Conservation (phyloP, 37 sponge, comb jelly and placozoan genomes). For the Geodia barretti region DNA sequence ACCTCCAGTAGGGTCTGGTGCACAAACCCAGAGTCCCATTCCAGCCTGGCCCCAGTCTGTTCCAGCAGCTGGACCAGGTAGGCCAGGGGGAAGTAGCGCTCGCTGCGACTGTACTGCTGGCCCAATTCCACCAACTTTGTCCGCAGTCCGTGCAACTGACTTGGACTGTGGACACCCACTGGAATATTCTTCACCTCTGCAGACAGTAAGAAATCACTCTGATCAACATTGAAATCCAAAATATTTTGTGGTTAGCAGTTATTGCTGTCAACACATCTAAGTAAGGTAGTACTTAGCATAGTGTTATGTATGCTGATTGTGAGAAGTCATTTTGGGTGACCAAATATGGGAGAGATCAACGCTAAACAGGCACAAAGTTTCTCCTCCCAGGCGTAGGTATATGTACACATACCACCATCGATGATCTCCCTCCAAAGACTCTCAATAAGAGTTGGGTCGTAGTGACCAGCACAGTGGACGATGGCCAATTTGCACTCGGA, state of each 20-base stretch:
- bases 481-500: slow-evolving; percentile 95
- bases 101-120: slow-evolving; percentile 57
- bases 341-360: too few relatives aligned
- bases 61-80: slow-evolving; percentile 70
- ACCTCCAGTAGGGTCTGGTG: slow-evolving; percentile 45
- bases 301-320: too few relatives aligned
- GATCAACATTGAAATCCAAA: too few relatives aligned
- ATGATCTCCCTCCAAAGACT: slow-evolving; percentile 91
- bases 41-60: slow-evolving; percentile 58
- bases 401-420: slow-evolving; percentile 69
- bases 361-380: too few relatives aligned
- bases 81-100: slow-evolving; percentile 71
- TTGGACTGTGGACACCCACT: not conserved
- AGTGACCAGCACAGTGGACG: slow-evolving; percentile 94
- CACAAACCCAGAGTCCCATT: slow-evolving; percentile 52
- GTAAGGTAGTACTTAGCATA: too few relatives aligned
- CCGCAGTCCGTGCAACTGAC: slow-evolving; percentile 28
- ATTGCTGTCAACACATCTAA: too few relatives aligned
- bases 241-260: too few relatives aligned
- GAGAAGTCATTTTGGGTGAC: too few relatives aligned
- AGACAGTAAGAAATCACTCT: not conserved
- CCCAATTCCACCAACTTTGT: slow-evolving; percentile 66
- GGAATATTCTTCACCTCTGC: slow-evolving; percentile 13
- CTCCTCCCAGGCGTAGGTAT: too few relatives aligned
- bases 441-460: slow-evolving; percentile 85